These are phyloP conservation scores for Hemicentrotus pulcherrimus DNA, from an alignment of 35 echinoderm and acorn worm genomes.

Conservation along the genomic window DNA sequence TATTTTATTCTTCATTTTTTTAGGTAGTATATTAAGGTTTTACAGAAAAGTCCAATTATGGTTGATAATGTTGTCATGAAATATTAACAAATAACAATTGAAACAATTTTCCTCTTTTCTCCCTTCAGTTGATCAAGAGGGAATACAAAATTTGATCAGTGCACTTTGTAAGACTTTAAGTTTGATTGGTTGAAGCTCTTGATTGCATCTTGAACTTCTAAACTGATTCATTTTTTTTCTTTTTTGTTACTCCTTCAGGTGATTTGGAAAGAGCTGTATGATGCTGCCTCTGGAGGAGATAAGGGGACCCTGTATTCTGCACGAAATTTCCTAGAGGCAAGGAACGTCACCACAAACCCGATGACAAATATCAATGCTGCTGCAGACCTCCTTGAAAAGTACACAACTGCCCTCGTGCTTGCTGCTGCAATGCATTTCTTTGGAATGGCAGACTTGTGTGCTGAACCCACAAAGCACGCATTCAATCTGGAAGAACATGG, in stretches of 20 bases:
- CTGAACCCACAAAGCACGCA: conserved; percentile 42
- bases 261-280: conserved; percentile 51
- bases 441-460: conserved; percentile 23
- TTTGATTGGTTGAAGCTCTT: too few relatives aligned
- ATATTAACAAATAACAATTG: too few relatives aligned
- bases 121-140: too few relatives aligned
- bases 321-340: conserved; percentile 48
- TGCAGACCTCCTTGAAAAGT: conserved; percentile 46
- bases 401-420: conserved; percentile 49
- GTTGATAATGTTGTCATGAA: too few relatives aligned
- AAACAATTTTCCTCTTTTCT: too few relatives aligned
- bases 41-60: too few relatives aligned
- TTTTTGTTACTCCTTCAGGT: conserved; percentile 21
- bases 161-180: too few relatives aligned
- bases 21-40: too few relatives aligned
- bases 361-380: conserved; percentile 63
- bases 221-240: background rate
- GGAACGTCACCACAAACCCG: conserved; percentile 54
- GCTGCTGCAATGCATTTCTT: conserved; percentile 57
- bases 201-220: too few relatives aligned
- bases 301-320: conserved; percentile 52
- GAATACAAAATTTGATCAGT: too few relatives aligned
- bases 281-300: conserved; percentile 40
- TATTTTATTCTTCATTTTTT: too few relatives aligned
- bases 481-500: conserved; percentile 35